A percentile compares a stretch with the other conserved stretches of the same genome.
These are phyloP conservation scores for Borostomias antarcticus DNA, from an alignment of 2,797 vertebrate genomes.

Conservation along the genomic window DNA sequence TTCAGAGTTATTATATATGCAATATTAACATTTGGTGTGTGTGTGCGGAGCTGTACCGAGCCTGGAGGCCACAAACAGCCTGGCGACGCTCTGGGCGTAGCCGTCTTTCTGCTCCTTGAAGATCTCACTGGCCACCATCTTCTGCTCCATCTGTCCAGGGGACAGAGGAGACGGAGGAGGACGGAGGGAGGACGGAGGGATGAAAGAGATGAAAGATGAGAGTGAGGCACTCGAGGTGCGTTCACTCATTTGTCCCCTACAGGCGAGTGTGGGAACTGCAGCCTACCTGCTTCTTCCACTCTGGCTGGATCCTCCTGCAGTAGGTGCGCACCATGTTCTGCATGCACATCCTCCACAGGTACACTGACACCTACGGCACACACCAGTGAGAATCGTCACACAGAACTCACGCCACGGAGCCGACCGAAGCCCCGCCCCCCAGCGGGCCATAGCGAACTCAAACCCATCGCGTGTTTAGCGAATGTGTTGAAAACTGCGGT, in stretches of 20 bases:
- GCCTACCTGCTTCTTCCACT: constrained; percentile 95
- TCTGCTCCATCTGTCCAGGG: constrained; percentile 87
- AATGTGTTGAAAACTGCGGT: no score
- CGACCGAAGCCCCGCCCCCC: no score
- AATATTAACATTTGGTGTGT: not conserved
- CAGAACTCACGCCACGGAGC: no score
- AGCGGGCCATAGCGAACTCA: no score
- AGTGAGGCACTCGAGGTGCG: no score
- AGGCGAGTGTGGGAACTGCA: not conserved
- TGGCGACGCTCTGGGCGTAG: constrained; percentile 92
- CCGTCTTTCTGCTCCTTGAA: constrained; percentile 95
- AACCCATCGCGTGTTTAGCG: no score
- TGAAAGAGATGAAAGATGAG: not conserved
- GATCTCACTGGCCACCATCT: constrained; percentile 92
- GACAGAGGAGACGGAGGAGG: not conserved
- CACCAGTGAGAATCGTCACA: not conserved
- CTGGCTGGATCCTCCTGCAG: constrained; percentile 90
- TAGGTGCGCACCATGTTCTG: constrained; percentile 93
- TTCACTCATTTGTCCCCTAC: not conserved
- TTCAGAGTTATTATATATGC: constrained; percentile 6
- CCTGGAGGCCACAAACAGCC: constrained; percentile 91
- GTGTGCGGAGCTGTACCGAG: constrained; percentile 85
- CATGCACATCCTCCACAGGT: constrained; percentile 84
- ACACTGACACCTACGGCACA: constrained; percentile 82
- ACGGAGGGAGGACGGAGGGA: not conserved